Base-by-base conservation (phyloP, 2,113 vertebrate genomes). In the Melanocharis versteri region DNA sequence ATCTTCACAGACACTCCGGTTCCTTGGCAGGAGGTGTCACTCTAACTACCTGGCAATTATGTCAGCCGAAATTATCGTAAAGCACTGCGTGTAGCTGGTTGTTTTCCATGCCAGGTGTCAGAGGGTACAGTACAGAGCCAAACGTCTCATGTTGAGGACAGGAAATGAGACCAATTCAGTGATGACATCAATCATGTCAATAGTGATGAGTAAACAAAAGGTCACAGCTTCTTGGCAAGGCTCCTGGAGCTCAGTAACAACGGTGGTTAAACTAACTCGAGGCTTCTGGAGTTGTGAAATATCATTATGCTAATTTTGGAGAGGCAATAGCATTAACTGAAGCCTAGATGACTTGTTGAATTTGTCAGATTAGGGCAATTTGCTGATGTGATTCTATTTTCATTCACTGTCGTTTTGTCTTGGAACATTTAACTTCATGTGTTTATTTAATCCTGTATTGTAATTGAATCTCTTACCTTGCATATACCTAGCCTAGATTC, bases 341-440 rank as follows among this genome's bases (percentile, higher is more conserved):
- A 87, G 40, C 37, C 70, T 85, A 48, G 51, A 60, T 68, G 78
- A 83, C 66, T 83, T 80, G 48, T 77, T 90, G 91, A 73, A 77
- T 93, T 83, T 85, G 42, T 85, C 71, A 90, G 45, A 85, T 87
- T 83, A 89, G 26, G 58, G 62, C 62, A 94, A 87, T 93, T 91
- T 90, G 50, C 42, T 65, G 78, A 76, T 69, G n/a, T 87, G 71
- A 61, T 93, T 91, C 21, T 84, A 60, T 87, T 96, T 84, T 79
- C 48, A 77, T 72, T 87, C 28, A 30, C 61, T 69, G 17, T 58
- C 28, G 57, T 85, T 95, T 91, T 90, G 86, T 28, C 64, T 86
- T 37, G 45, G 66, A 92, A 86, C 28, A 77, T 57, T 79, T 69
- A 45, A 58, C 85, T 92, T 89, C 6, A 42, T 48, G 3, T 79